phyloP scores from a whole-genome alignment of 2,113 vertebrate species.

The Pantherophis guttatus region DNA sequence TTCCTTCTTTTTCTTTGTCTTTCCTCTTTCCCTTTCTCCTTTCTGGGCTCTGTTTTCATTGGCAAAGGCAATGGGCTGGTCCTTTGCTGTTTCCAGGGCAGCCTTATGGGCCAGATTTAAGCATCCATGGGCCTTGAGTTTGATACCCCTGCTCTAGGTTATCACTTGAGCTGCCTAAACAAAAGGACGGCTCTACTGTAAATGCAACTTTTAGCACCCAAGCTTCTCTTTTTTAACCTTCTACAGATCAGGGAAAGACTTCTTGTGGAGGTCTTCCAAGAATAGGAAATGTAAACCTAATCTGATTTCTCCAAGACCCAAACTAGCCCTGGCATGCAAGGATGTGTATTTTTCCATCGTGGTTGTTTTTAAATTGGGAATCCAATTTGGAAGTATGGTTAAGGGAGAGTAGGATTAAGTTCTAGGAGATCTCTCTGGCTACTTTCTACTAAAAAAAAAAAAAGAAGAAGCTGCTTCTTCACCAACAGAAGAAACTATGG shows the following conservation, averaged over 20 bases:
- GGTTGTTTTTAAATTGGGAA: background rate
- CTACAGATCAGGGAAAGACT: background rate
- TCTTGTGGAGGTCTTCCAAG: background rate
- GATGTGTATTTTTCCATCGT: background rate
- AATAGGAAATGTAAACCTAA: background rate
- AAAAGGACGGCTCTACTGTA: background rate
- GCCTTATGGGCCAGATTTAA: too few relatives aligned
- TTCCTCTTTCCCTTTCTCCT: too few relatives aligned
- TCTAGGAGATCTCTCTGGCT: background rate
- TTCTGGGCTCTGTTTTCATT: too few relatives aligned
- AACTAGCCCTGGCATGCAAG: background rate
- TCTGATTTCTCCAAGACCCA: background rate
- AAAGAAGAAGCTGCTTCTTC: background rate
- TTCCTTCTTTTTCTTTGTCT: too few relatives aligned
- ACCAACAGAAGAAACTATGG: background rate
- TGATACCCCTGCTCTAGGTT: background rate
- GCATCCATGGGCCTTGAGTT: too few relatives aligned
- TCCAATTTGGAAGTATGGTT: background rate
- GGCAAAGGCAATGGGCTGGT: too few relatives aligned
- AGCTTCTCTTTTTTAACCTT: background rate
- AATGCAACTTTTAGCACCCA: background rate
- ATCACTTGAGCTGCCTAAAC: background rate
- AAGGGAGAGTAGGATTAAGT: too few relatives aligned
- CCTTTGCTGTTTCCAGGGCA: too few relatives aligned
- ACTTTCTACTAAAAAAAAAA: background rate